Percentiles rank a stretch among this genome's conserved stretches.
Evolutionary conservation across 1,140 invertebrate species (phyloP).

Genomic region (Archivesica marissinica): DNA sequence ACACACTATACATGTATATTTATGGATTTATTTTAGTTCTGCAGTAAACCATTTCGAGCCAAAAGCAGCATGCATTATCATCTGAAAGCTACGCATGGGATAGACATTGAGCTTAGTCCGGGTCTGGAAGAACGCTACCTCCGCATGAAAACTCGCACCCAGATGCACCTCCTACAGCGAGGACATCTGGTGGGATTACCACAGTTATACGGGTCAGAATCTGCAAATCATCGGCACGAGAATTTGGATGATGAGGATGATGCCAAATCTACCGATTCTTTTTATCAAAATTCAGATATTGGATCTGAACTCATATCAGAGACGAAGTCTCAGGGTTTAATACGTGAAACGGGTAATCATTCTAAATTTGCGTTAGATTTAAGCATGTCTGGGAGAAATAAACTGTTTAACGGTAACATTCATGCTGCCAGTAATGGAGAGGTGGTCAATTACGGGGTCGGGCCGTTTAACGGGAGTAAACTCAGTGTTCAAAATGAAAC

Average conservation of each 20-base stretch:
- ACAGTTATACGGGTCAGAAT: slow-evolving; percentile 49
- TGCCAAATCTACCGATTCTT: slow-evolving; percentile 52
- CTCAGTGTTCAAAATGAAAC: slow-evolving; percentile 81
- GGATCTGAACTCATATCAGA: slow-evolving; percentile 9
- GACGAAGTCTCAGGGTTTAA: slow-evolving; percentile 53
- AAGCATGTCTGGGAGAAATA: slow-evolving; percentile 12
- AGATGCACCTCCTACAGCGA: slow-evolving; percentile 54
- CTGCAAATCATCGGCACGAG: slow-evolving; percentile 15
- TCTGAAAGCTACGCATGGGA: slow-evolving; percentile 77
- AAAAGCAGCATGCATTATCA: slow-evolving; percentile 80
- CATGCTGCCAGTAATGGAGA: neutral
- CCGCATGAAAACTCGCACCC: slow-evolving; percentile 73
- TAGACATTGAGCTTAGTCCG: slow-evolving; percentile 78
- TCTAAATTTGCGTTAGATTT: slow-evolving; percentile 48
- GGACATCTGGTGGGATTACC: slow-evolving; percentile 16
- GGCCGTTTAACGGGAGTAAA: slow-evolving; percentile 52
- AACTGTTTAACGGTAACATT: neutral
- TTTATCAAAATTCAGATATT: slow-evolving; percentile 45
- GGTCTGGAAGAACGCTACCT: slow-evolving; percentile 79
- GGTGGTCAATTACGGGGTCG: slow-evolving; percentile 32
- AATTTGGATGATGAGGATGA: slow-evolving; percentile 40
- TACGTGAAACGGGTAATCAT: slow-evolving; percentile 50
- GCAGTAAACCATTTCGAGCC: slow-evolving; percentile 74
- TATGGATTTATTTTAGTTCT: slow-evolving; percentile 61
- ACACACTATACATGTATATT: too few species aligned